phyloP scores from a whole-genome alignment of 2,797 vertebrate genomes.

The Halcyon smyrnensis region DNA sequence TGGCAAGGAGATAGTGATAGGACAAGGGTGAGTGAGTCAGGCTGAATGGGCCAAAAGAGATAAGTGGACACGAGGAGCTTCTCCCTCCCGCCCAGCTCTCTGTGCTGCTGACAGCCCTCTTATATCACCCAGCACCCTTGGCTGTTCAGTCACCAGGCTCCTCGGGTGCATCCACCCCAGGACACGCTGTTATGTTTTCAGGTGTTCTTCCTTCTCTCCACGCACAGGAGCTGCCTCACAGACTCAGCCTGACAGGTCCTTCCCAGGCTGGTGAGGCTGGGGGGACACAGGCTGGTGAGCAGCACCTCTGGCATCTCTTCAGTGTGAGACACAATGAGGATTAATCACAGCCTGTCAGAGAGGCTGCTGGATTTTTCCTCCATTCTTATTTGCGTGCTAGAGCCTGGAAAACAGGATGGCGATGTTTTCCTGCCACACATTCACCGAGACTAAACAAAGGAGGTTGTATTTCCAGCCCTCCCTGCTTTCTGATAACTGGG shows the following conservation, averaged over 20 bases:
- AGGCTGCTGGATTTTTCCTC: constrained; percentile 44
- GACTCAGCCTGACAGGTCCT: not conserved
- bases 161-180: rapidly evolving
- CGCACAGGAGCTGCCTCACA: rapidly evolving
- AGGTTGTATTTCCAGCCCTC: constrained; percentile 39
- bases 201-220: not conserved
- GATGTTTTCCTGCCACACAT: constrained; percentile 58
- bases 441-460: constrained; percentile 72
- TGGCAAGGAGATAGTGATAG: rapidly evolving
- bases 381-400: constrained; percentile 60
- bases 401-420: constrained; percentile 69
- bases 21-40: not conserved
- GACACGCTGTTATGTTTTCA: rapidly evolving
- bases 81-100: rapidly evolving
- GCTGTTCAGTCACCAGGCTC: rapidly evolving
- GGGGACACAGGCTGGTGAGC: rapidly evolving
- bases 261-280: rapidly evolving
- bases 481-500: not conserved
- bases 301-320: constrained; percentile 17
- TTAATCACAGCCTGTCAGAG: constrained; percentile 47
- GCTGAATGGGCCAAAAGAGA: rapidly evolving
- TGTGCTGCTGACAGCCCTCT: not conserved
- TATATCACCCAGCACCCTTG: not conserved
- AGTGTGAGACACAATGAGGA: not conserved
- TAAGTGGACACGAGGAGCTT: rapidly evolving